Percentiles rank a stretch among this genome's conserved stretches.
Conservation (phyloP, 1,140 invertebrate genomes). For the Polypedilum vanderplanki region DNA sequence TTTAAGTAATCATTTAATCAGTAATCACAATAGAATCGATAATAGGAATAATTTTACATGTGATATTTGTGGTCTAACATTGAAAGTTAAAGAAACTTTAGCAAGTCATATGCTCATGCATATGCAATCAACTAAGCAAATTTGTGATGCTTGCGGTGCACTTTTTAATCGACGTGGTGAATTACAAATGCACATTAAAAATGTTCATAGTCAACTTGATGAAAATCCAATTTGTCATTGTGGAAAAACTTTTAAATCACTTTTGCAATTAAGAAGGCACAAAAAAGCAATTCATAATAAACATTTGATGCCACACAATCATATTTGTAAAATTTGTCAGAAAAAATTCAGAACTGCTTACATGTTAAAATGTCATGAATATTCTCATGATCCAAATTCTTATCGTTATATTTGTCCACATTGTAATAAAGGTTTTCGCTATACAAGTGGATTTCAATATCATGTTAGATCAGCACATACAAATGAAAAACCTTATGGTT, state of each 20-base stretch:
- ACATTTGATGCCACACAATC: neutral
- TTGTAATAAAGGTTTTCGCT: neutral
- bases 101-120: neutral
- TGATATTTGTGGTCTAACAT: neutral
- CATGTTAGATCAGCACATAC: neutral
- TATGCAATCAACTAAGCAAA: neutral
- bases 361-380: neutral
- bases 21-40: neutral
- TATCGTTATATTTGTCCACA: neutral
- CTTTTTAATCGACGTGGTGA: neutral
- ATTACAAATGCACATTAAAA: neutral
- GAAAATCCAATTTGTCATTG: neutral
- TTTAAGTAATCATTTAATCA: neutral
- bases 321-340: neutral
- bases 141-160: neutral
- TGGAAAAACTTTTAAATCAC: neutral
- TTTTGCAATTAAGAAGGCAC: neutral
- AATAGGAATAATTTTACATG: neutral
- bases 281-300: neutral
- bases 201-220: neutral
- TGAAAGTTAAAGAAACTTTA: neutral
- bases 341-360: neutral
- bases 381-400: neutral
- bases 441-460: neutral
- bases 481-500: neutral